These are phyloP conservation scores for Cancer borealis DNA, from an alignment of 2,888 invertebrate genomes.

Conservation along the genomic window DNA sequence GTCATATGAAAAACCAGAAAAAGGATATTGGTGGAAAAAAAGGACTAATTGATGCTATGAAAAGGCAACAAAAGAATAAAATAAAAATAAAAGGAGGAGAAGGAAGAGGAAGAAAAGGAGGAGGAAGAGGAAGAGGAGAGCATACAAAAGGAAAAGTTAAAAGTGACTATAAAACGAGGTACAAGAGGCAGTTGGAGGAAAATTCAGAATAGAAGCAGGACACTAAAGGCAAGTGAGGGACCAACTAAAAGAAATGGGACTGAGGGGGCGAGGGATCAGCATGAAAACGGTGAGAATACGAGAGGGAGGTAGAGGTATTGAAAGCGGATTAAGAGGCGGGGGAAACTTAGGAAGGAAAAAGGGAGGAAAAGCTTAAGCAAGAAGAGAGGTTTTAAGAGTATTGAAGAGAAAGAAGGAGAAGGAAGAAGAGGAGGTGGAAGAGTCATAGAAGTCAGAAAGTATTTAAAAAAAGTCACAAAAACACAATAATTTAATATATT, in stretches of 20 bases:
- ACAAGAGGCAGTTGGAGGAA: neutral
- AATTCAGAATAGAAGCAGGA: neutral
- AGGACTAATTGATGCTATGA: too few relatives aligned
- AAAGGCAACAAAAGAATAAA: too few relatives aligned
- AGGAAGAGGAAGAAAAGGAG: neutral
- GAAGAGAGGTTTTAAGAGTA: too few relatives aligned
- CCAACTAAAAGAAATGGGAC: neutral
- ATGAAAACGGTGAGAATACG: neutral
- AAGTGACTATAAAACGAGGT: neutral
- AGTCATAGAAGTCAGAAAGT: too few relatives aligned
- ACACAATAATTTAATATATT: too few relatives aligned
- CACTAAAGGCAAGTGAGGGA: slow-evolving; percentile 10
- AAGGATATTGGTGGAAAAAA: neutral
- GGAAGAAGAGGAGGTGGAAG: neutral
- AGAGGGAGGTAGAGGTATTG: slow-evolving; percentile 20
- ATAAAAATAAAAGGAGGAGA: neutral
- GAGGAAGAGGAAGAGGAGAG: neutral
- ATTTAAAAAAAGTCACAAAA: too few relatives aligned
- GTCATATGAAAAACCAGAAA: neutral
- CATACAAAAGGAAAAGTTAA: neutral
- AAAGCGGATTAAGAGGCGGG: neutral
- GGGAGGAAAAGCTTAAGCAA: neutral
- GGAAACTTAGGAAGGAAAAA: neutral
- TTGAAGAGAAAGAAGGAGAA: neutral
- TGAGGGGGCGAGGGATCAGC: slow-evolving; percentile 6